Conservation (phyloP, 2,113 vertebrate genomes). For the Oxyura jamaicensis region DNA sequence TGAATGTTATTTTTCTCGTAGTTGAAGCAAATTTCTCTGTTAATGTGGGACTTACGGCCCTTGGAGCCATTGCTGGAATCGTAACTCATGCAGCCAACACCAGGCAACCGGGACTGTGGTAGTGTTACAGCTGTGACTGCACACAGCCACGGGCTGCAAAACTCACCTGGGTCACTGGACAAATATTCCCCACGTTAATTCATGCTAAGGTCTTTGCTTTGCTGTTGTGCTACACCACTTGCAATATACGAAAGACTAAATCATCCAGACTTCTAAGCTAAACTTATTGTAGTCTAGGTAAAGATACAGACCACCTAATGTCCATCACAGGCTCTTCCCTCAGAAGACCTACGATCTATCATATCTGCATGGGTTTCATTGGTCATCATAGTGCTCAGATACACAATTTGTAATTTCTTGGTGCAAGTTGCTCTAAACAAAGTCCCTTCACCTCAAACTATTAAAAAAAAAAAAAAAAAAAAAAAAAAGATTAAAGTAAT, state of each 20-base stretch:
- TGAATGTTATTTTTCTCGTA: background rate
- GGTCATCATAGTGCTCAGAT: background rate
- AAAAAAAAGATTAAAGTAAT: background rate
- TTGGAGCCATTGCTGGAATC: background rate
- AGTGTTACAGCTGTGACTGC: background rate
- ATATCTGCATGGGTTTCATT: background rate
- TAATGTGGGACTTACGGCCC: background rate
- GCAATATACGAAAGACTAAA: background rate
- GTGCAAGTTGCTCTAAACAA: background rate
- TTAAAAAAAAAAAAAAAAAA: background rate
- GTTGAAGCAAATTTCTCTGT: background rate
- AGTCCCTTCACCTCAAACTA: constrained; percentile 8
- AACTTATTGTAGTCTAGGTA: background rate
- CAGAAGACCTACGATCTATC: background rate
- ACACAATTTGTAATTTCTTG: background rate
- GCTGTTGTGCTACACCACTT: background rate
- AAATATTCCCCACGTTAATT: background rate
- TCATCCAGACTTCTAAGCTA: background rate
- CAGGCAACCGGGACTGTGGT: background rate
- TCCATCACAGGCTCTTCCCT: background rate
- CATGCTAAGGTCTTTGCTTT: background rate
- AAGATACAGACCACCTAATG: background rate
- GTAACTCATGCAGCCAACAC: background rate
- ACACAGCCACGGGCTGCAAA: background rate
- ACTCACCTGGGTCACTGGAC: background rate